phyloP scores from a whole-genome alignment of 2,113 vertebrate genomes.

The Cettia cetti region DNA sequence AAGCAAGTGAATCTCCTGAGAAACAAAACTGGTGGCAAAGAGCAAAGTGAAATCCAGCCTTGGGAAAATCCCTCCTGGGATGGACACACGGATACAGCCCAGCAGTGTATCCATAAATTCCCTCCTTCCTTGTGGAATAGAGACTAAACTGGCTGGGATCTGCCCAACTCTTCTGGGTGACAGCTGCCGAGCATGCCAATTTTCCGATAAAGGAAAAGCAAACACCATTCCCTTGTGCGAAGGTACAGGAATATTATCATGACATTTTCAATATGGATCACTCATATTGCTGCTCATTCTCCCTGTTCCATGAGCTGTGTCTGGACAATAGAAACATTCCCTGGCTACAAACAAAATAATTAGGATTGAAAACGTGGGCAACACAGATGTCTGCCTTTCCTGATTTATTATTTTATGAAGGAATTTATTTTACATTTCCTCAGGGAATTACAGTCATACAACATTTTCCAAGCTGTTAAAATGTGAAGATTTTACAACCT shows the following conservation, averaged over 20 bases:
- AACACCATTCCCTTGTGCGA: not conserved
- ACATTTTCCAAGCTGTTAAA: not conserved
- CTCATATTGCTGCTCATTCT: not conserved
- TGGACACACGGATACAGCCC: not conserved
- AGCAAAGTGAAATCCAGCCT: not conserved
- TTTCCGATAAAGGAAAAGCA: constrained; percentile 41
- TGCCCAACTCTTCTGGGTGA: constrained; percentile 4
- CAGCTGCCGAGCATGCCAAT: not conserved
- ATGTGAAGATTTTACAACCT: not conserved
- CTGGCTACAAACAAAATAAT: constrained; percentile 47
- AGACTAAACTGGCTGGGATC: not conserved
- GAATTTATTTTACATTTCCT: not conserved
- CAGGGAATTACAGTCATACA: not conserved
- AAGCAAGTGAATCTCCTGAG: not conserved
- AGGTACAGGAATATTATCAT: constrained; percentile 46
- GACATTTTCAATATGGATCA: constrained; percentile 42
- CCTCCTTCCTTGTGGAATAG: not conserved
- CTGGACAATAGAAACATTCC: constrained; percentile 51
- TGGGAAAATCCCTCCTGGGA: not conserved
- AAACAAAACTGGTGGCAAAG: not conserved
- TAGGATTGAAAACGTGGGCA: not conserved
- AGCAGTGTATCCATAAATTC: not conserved
- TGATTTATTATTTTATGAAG: not conserved
- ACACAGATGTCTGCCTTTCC: not conserved
- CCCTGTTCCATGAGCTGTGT: not conserved